Evolutionary conservation across 2,888 invertebrate genomes (phyloP).

Genomic region (Brenthis daphne): DNA sequence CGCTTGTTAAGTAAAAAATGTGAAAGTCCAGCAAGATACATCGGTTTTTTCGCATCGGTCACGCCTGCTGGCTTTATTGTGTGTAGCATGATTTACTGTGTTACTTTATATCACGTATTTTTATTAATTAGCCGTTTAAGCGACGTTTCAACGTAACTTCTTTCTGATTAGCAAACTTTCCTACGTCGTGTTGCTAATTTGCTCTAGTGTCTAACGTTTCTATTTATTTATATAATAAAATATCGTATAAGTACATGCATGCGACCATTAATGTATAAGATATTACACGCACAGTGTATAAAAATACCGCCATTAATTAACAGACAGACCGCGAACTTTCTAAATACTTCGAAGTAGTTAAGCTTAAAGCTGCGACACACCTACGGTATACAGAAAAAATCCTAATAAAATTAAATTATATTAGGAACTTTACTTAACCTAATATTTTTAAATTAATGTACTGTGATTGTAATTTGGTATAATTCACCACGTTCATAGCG

Average conservation of each 20-base stretch:
- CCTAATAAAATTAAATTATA: background rate
- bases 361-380: background rate
- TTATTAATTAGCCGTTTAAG: constrained; percentile 11
- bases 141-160: background rate
- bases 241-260: background rate
- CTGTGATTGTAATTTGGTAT: constrained; percentile 9
- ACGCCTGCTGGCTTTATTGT: constrained; percentile 50
- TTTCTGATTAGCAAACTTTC: constrained; percentile 15
- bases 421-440: too few species aligned
- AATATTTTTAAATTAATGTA: constrained; percentile 1
- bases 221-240: too few species aligned
- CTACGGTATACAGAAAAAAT: background rate
- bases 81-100: constrained; percentile 46
- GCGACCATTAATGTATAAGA: too few species aligned
- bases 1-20: constrained; percentile 38
- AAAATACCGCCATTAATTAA: too few species aligned
- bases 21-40: constrained; percentile 42
- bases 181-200: background rate
- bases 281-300: too few species aligned
- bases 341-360: background rate
- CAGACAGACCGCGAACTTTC: too few species aligned
- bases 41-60: constrained; percentile 51
- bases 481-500: constrained; percentile 28
- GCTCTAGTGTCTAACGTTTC: too few species aligned
- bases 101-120: constrained; percentile 17